Evolutionary conservation across 2,888 invertebrate genomes (phyloP), one percentile per base, ranked within the genome.

Genomic region (Andrena hattorfiana): DNA sequence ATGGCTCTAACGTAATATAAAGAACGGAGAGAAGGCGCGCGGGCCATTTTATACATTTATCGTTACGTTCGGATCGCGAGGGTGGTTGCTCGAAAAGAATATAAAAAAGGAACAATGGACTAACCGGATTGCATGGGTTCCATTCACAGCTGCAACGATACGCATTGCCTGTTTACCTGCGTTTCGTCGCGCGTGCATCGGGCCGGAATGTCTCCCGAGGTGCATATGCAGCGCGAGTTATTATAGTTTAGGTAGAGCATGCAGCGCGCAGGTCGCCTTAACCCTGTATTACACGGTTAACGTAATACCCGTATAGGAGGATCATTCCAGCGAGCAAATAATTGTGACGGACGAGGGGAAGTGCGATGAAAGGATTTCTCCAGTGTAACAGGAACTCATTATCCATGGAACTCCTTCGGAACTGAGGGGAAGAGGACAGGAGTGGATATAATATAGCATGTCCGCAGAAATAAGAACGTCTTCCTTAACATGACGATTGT

Each of bases 111-210:
- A 79, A 70, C 42, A 48, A 49, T 54, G 10, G 51, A 51, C 73
- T 82, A 86, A 86, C 84, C 85, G 83, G 83, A 83, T 85, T 87
- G 77, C 73, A 63, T 20, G 70, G 70, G 68, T 75, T 67, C 73
- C 80, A 87, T 87, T 80, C 83, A 87, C 80, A 66, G 35, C 56
- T 16, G 66, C 75, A 59, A 59, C 73, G 69, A 76, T 69, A 77
- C 64, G 74, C 69, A 86, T 84, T 84, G 86, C 86, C 77, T 79
- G 73, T 68, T 75, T 51, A 28, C 67, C 70, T 68, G 72, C 79
- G 62, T 72, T 77, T 70, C 75, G 49, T 35, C 42, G 62, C 64
- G 64, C 62, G 69, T 79, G 56, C 76, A 69, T 62, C 62, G 32
- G 42, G 8, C 20, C 49, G 20, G 28, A 68, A 35, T 78, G 63